Evolutionary conservation across 1,140 invertebrate species (phyloP), one percentile per base, ranked within the genome.

Genomic region (Drosophila eugracilis): DNA sequence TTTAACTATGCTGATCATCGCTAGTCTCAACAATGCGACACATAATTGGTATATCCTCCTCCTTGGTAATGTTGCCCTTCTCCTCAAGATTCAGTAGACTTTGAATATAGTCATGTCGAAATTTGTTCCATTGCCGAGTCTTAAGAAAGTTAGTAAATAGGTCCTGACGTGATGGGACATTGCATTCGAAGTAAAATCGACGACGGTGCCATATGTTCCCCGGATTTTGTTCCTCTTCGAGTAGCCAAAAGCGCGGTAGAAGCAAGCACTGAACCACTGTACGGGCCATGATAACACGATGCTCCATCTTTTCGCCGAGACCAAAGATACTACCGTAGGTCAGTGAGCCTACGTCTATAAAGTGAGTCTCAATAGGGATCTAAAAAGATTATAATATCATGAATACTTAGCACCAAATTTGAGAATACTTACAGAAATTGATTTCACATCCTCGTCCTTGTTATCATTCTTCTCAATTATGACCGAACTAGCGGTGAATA

Each of bases 161-260:
- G 34, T 91, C 63, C 44, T 92, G 72, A 0, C 92, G 83, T 0
- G 88, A 91, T 1, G 94, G 94, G 67, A 94, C 93, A 15, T 92
- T 92, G 0, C 91, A 91, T 32, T 94, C 91, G 30, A 94, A 78
- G 60, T 93, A 94, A 21, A 93, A 83, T 42, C 92, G 91, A 4
- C 94, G 92, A 9, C 93, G 91, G 37, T 92, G 92, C 94, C 94
- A 94, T 19, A 94, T 93, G 57, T 94, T 93, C 1, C 93, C 93
- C n/a, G 91, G 92, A 89, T 94, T 94, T 47, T 91, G 91, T 0
- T 70, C 59, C 36, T 93, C 92, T 60, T 94, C 91, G 5, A 92
- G 75, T 1, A 94, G 75, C 92, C 93, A 94, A 66, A 93, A 94
- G n/a, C 92, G 88, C 0, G 94, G 94, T 4, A 94, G 86, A 4